phyloP scores from a whole-genome alignment of 2,888 invertebrate species.

The Ctena decussata region DNA sequence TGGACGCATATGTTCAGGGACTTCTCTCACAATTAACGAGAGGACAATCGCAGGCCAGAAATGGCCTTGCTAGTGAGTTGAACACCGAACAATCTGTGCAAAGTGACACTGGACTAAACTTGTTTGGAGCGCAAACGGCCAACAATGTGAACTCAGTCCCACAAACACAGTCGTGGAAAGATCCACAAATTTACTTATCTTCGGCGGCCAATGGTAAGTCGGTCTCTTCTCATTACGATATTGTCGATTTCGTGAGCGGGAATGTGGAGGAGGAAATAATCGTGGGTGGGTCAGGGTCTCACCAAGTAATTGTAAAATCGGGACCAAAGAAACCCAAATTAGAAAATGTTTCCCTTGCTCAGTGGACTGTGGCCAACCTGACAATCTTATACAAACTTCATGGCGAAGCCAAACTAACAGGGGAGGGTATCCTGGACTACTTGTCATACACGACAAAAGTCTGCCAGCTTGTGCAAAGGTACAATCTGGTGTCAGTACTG shows the following conservation, averaged over 20 bases:
- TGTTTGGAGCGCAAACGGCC: neutral
- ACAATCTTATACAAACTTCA: slow-evolving; percentile 39
- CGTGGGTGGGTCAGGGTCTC: neutral
- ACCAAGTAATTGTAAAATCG: slow-evolving; percentile 33
- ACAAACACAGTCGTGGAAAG: slow-evolving; percentile 1
- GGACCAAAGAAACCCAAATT: slow-evolving; percentile 36
- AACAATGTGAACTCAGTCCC: neutral
- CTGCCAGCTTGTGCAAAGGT: slow-evolving; percentile 20
- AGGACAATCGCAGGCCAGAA: slow-evolving; percentile 7
- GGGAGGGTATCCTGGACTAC: slow-evolving; percentile 24
- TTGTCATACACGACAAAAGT: slow-evolving; percentile 38
- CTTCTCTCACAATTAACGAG: neutral
- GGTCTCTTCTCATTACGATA: neutral
- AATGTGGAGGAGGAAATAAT: neutral
- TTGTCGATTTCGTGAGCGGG: neutral
- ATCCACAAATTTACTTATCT: slow-evolving; percentile 1
- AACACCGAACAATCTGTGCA: neutral
- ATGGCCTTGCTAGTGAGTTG: neutral
- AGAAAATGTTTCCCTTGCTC: slow-evolving; percentile 17
- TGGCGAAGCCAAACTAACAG: neutral
- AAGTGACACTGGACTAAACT: neutral
- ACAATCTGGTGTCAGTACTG: slow-evolving; percentile 21
- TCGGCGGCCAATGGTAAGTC: slow-evolving; percentile 15
- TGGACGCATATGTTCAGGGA: neutral
- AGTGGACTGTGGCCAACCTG: slow-evolving; percentile 43